phyloP scores from a whole-genome alignment of 2,888 invertebrate genomes.

The Xanthorhoe designata region DNA sequence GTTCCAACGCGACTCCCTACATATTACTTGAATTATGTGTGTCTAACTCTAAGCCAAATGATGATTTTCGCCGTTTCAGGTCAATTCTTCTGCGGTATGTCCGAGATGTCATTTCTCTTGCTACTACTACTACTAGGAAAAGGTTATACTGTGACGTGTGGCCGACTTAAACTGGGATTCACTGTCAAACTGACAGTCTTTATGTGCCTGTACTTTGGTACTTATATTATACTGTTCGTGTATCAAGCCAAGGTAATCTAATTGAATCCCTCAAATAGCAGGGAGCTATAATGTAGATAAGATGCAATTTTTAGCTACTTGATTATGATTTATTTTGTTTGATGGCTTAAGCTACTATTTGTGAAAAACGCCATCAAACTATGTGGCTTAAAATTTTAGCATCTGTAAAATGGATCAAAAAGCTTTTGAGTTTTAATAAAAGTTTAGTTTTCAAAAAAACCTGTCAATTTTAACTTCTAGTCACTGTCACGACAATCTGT shows the following conservation, averaged over 20 bases:
- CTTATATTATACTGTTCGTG: slow-evolving; percentile 91
- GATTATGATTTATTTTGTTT: background rate
- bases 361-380: no score
- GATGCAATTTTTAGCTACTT: no score
- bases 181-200: slow-evolving; percentile 92
- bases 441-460: no score
- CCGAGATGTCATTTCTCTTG: slow-evolving; percentile 91
- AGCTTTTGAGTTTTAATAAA: no score
- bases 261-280: no score
- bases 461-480: no score
- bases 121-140: slow-evolving; percentile 93
- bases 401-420: no score
- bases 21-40: no score
- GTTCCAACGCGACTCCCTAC: no score
- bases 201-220: slow-evolving; percentile 90
- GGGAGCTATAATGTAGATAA: background rate
- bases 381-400: no score
- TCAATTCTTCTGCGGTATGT: slow-evolving; percentile 87
- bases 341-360: background rate
- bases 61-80: slow-evolving; percentile 15
- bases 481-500: no score
- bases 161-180: slow-evolving; percentile 89
- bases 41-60: no score
- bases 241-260: slow-evolving; percentile 91
- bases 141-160: slow-evolving; percentile 96